Percentiles rank a stretch among this genome's conserved stretches.
phyloP scores from a whole-genome alignment of 35 echinoderm and acorn worm genomes.

The Strongylocentrotus purpuratus region DNA sequence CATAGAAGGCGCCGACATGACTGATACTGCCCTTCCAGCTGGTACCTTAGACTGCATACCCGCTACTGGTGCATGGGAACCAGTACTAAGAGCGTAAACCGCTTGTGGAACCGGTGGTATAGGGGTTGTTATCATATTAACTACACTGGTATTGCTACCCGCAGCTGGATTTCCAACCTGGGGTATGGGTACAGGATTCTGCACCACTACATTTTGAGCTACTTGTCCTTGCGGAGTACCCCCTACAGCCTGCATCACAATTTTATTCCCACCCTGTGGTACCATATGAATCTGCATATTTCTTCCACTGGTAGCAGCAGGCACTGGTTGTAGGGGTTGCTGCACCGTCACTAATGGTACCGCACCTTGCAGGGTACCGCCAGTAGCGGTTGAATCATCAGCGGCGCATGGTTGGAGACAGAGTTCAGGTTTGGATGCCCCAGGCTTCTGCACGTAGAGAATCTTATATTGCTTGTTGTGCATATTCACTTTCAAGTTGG shows the following conservation, averaged over 20 bases:
- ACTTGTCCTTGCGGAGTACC: background rate
- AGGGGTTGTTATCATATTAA: background rate
- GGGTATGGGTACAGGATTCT: background rate
- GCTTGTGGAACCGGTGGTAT: background rate
- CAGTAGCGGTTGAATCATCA: background rate
- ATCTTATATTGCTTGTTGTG: conserved; percentile 36
- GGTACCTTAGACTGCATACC: too few species aligned
- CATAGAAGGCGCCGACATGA: background rate
- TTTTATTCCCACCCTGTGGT: conserved; percentile 40
- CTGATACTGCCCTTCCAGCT: background rate
- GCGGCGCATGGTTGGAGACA: background rate
- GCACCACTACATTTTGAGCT: background rate
- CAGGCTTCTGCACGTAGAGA: conserved; percentile 39
- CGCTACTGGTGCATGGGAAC: too few species aligned
- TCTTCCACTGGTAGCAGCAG: background rate
- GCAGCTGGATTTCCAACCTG: background rate
- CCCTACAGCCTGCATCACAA: conserved; percentile 14
- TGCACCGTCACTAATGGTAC: background rate
- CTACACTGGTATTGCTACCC: background rate
- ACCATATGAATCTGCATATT: conserved; percentile 34
- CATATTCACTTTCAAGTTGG: conserved; percentile 32
- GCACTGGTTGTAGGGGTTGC: background rate
- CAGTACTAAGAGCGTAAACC: too few species aligned
- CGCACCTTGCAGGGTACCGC: background rate
- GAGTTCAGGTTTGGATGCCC: background rate